A percentile compares a stretch with the other conserved stretches of the same genome.
Evolutionary conservation across 2,888 invertebrate genomes (phyloP).

Genomic region (Mimas tiliae): DNA sequence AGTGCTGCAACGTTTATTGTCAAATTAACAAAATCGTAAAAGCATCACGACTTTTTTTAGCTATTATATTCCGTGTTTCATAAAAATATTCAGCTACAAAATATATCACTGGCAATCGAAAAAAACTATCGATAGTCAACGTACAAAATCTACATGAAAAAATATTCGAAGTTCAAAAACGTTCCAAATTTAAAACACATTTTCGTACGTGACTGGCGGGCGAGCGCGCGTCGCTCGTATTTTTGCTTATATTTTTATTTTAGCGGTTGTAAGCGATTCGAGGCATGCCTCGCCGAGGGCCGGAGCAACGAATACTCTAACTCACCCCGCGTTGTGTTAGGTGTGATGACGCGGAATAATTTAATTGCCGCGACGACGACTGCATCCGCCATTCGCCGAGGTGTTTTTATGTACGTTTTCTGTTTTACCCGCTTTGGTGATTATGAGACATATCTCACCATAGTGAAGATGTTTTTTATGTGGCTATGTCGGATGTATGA

Average conservation of each 20-base stretch:
- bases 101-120: neutral
- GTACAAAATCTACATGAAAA: neutral
- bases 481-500: neutral
- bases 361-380: conserved; percentile 69
- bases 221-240: conserved; percentile 16
- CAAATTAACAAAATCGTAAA: no score
- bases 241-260: conserved; percentile 27
- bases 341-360: conserved; percentile 74
- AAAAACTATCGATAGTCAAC: neutral
- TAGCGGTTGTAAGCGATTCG: conserved; percentile 22
- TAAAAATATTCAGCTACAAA: neutral
- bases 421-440: conserved; percentile 30
- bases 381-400: conserved; percentile 48
- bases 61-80: no score
- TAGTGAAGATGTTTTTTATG: neutral
- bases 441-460: conserved; percentile 12
- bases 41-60: no score
- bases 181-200: conserved; percentile 24
- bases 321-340: conserved; percentile 39
- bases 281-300: conserved; percentile 22
- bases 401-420: conserved; percentile 36
- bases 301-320: neutral
- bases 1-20: no score
- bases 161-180: conserved; percentile 17
- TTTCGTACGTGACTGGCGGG: conserved; percentile 22